Conservation (phyloP, 2,888 invertebrate genomes). For the Drosophila emarginata region DNA sequence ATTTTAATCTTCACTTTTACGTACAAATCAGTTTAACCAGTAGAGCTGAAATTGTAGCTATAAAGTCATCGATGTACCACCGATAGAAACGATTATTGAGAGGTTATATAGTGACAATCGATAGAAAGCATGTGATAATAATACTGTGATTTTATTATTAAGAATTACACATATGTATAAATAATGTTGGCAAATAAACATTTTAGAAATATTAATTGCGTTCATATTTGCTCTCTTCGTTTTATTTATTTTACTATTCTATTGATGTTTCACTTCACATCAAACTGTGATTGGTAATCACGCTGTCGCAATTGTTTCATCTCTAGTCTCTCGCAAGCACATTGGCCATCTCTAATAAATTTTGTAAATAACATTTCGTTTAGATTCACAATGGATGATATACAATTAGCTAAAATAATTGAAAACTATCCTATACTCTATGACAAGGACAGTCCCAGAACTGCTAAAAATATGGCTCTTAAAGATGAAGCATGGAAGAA, state of each 20-base stretch:
- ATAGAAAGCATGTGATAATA: background rate
- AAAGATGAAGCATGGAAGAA: constrained; percentile 78
- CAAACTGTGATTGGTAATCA: background rate
- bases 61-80: background rate
- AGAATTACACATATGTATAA: too few relatives aligned
- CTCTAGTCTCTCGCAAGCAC: background rate
- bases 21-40: constrained; percentile 5
- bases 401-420: constrained; percentile 67
- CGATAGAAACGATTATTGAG: background rate
- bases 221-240: background rate
- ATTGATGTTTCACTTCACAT: background rate
- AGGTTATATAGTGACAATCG: background rate
- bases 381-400: constrained; percentile 55
- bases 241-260: background rate
- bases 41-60: constrained; percentile 1
- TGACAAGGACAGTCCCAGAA: constrained; percentile 72
- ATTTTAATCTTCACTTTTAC: background rate
- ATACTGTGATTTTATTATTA: too few relatives aligned
- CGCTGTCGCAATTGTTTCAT: too few relatives aligned
- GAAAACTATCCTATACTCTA: constrained; percentile 75
- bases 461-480: constrained; percentile 60
- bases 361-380: background rate
- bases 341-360: background rate
- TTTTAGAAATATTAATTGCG: background rate
- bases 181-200: too few relatives aligned